These are phyloP conservation scores for Macrophya annulata DNA, from an alignment of 2,888 invertebrate genomes.

Conservation along the genomic window DNA sequence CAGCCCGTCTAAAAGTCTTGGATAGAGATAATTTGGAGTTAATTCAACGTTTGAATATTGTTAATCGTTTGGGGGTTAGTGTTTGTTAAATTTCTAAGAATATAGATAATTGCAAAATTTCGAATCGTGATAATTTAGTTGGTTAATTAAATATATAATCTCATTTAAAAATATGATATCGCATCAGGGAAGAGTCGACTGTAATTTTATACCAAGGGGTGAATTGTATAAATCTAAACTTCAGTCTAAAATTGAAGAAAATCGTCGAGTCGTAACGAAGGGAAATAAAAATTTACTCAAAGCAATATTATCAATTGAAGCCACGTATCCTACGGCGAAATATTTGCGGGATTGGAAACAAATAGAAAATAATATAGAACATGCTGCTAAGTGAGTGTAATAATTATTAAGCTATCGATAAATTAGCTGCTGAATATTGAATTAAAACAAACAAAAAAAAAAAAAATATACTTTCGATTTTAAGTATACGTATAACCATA, in stretches of 20 bases:
- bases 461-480: too few relatives aligned
- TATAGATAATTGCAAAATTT: background rate
- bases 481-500: too few relatives aligned
- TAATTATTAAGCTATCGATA: slow-evolving; percentile 24
- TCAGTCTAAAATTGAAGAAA: slow-evolving; percentile 11
- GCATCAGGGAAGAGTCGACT: slow-evolving; percentile 70
- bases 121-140: background rate
- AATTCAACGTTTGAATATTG: slow-evolving; percentile 82
- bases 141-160: too few relatives aligned
- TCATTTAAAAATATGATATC: background rate
- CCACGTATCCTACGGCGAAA: slow-evolving; percentile 63
- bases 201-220: slow-evolving; percentile 65
- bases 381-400: slow-evolving; percentile 60
- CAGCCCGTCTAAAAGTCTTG: slow-evolving; percentile 77
- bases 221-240: slow-evolving; percentile 56
- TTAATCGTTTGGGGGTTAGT: slow-evolving; percentile 83
- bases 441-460: background rate
- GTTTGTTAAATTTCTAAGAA: slow-evolving; percentile 30
- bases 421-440: slow-evolving; percentile 42
- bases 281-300: slow-evolving; percentile 66
- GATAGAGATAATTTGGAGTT: slow-evolving; percentile 83
- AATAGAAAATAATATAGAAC: slow-evolving; percentile 60
- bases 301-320: slow-evolving; percentile 62
- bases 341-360: slow-evolving; percentile 66
- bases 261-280: slow-evolving; percentile 58